Percentiles rank a stretch among this genome's conserved stretches.
phyloP scores from a whole-genome alignment of 2,797 vertebrate species.

The Sebastes iracundus region DNA sequence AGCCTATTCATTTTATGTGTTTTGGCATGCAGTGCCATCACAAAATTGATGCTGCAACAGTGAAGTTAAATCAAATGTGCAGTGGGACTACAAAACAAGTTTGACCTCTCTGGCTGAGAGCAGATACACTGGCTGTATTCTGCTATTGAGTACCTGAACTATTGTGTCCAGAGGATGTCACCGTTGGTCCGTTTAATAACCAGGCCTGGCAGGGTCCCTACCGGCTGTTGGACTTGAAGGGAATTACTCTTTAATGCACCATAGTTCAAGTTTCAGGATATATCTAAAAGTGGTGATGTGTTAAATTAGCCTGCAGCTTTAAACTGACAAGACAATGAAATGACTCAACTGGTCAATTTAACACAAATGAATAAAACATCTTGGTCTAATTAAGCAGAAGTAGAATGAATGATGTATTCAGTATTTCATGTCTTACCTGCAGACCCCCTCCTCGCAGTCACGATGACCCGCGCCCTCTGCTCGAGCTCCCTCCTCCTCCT shows the following conservation, averaged over 20 bases:
- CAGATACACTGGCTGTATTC: not conserved
- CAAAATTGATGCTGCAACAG: conserved; percentile 15
- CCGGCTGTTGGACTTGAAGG: not conserved
- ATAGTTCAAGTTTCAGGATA: not conserved
- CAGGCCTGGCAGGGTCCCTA: not conserved
- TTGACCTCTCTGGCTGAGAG: not conserved
- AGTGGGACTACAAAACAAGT: not conserved
- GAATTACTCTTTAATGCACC: not conserved
- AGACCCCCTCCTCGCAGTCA: conserved; percentile 48
- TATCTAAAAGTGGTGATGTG: not conserved
- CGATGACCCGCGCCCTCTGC: conserved; percentile 62
- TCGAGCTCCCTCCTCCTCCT: conserved; percentile 41
- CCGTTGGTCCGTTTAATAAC: conserved; percentile 41
- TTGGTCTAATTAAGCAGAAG: not conserved
- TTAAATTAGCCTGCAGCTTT: not conserved
- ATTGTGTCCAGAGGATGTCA: conserved; percentile 74
- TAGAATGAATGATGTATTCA: not conserved
- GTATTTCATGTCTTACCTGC: conserved; percentile 17
- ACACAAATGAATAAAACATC: not conserved
- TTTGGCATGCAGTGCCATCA: conserved; percentile 20
- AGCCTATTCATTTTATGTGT: conserved; percentile 36
- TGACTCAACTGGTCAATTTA: not conserved
- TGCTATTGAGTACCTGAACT: not conserved
- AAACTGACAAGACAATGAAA: not conserved
- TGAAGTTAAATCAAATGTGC: conserved; percentile 7